Evolutionary conservation across 1,140 invertebrate species (phyloP), one percentile per base, ranked within the genome.

Genomic region (Macrosteles quadrilineatus): DNA sequence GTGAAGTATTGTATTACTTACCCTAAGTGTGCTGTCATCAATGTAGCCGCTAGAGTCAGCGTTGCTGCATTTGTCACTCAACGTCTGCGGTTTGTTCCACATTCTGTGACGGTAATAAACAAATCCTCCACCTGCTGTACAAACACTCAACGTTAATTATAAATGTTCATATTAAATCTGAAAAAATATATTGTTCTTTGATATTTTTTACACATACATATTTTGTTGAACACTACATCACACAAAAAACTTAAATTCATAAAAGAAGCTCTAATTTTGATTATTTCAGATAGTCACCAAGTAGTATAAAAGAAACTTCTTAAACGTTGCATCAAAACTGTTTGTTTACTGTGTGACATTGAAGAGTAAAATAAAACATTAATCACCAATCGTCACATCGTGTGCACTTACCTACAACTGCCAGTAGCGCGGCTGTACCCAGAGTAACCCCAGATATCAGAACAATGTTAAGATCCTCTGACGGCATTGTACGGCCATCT

Each of bases 11-110:
- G n/a, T n/a, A n/a, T 29, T 79, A 82, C 84, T 86, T 85, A 94
- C 92, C 81, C 92, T 87, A 80, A 94, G 90, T 75, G 92, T 92
- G 79, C 91, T 92, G 81, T 94, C 92, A 80, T 95, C 93, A 63
- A 95, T 89, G 76, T 95, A 95, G 73, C 91, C 92, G 78, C 91
- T 93, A 45, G 91, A 94, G 77, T 94, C 93, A 1, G 91, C 90
- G 79, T 93, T 92, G 72, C 91, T 94, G 78, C 89, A 91, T 77
- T 89, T 90, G 75, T 91, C 90, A 73, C 79, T 83, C 40, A 92
- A 83, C 50, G 90, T 91, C 82, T 92, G 92, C 23, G 90, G 91
- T 75, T 91, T 90, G 78, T 93, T 94, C 71, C 91, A 84, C 76
- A 88, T 90, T 74, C 88, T 84, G 65, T 90, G 85, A 30, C 90